Evolutionary conservation across 2,113 vertebrate species (phyloP), one percentile per base, ranked within the genome.

Genomic region (Mustela lutreola): DNA sequence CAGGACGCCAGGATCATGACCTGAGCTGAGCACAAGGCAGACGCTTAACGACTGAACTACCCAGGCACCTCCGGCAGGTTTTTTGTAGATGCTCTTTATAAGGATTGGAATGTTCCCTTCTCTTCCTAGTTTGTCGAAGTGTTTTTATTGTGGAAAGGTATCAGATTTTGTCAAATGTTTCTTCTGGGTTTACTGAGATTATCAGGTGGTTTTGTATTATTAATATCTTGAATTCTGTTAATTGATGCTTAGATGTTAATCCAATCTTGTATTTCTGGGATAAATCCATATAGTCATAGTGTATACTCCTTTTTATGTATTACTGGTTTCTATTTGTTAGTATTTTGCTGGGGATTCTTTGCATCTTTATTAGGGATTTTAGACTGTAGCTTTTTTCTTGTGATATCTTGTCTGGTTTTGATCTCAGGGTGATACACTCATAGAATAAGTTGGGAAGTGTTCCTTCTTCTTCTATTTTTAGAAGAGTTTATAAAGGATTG

Each of bases 101-200:
- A 89, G 56, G 7, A 48, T 73, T 31, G 15, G 5, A 9, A 50
- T 83, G 4, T n/a, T 96, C 26, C 16, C 42, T 79, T 82, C 45
- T 87, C 12, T 92, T 95, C 79, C n/a, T 83, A 84, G 70, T 83
- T 96, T 83, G 48, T 76, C 39, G 50, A 78, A 31, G 24, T 76
- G 21, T 67, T 83, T 93, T 92, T 78, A 33, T 92, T 19, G 65
- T 73, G 75, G n/a, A 53, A 88, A 2, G 21, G 2, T 67, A 7
- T 91, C 67, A 67, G n/a, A 48, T 62, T 78, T 91, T 88, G 94
- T 78, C n/a, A 79, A 5, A 48, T 24, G 5, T 82, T 63, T 86
- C 80, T 86, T 80, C 42, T 91, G 75, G 28, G 7, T 91, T 10
- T 88, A 50, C 53, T 92, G 76, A 67, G 33, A 58, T 88, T 36